Evolutionary conservation across 2,113 vertebrate species (phyloP).

Genomic region (Actenoides lindsayi): DNA sequence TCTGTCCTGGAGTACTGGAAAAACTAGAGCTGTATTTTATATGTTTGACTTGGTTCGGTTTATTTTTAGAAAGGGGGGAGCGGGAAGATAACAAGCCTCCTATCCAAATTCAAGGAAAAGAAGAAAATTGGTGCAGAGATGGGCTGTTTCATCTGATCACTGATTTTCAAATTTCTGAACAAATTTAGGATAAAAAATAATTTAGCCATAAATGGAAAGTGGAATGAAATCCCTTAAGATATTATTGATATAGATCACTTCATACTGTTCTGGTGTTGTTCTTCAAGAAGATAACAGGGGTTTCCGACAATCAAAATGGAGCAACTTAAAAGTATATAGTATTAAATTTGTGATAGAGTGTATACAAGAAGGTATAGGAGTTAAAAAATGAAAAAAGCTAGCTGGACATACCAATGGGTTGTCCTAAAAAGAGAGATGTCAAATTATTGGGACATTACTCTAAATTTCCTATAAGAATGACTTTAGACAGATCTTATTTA

Average conservation of each 20-base stretch:
- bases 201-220: neutral
- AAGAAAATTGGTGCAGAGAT: neutral
- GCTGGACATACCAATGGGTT: neutral
- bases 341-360: neutral
- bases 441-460: neutral
- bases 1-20: neutral
- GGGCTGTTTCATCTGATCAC: neutral
- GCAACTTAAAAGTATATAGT: neutral
- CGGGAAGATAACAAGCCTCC: neutral
- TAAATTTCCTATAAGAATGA: neutral
- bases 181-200: neutral
- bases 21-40: neutral
- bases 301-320: neutral
- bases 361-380: neutral
- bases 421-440: neutral
- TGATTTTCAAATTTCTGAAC: neutral
- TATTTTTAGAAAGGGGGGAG: neutral
- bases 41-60: fast-evolving
- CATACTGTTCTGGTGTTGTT: neutral
- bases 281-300: neutral
- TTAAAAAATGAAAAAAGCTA: neutral
- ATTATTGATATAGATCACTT: neutral
- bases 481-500: neutral
- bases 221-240: neutral
- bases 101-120: neutral